Percentiles rank a stretch among this genome's conserved stretches.
Conservation (phyloP, 1,140 invertebrate genomes). For the Diorhabda elongata region DNA sequence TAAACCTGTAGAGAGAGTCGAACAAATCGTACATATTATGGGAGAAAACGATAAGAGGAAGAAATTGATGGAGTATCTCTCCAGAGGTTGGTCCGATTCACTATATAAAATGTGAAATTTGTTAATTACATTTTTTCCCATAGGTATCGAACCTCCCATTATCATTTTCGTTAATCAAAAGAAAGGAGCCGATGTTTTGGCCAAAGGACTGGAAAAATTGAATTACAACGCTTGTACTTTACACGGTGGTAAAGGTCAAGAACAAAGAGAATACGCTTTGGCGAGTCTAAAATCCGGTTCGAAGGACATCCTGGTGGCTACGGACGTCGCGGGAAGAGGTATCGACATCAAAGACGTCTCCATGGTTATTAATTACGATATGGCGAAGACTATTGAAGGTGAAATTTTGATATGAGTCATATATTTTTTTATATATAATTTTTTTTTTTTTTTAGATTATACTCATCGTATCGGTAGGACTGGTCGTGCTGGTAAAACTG, state of each 20-base stretch:
- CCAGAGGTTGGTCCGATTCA: slow-evolving; percentile 47
- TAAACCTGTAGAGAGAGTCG: slow-evolving; percentile 95
- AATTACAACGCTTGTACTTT: slow-evolving; percentile 95
- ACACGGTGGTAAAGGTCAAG: slow-evolving; percentile 99
- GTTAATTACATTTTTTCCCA: background rate
- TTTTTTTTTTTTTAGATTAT: slow-evolving; percentile 70
- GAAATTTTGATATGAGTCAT: slow-evolving; percentile 16
- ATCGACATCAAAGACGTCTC: slow-evolving; percentile 99
- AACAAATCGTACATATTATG: slow-evolving; percentile 97
- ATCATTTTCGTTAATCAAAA: slow-evolving; percentile 99
- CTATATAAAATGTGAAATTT: background rate
- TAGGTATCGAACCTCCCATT: slow-evolving; percentile 88
- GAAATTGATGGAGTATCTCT: slow-evolving; percentile 83
- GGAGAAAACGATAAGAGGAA: slow-evolving; percentile 90
- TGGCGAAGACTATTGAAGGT: slow-evolving; percentile 98
- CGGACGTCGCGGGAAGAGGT: slow-evolving; percentile 99
- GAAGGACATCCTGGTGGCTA: slow-evolving; percentile 99
- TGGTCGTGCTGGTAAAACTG: slow-evolving; percentile 96
- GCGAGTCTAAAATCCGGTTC: slow-evolving; percentile 89
- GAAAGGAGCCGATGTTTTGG: slow-evolving; percentile 97
- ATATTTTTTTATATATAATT: slow-evolving; percentile 4
- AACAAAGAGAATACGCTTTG: slow-evolving; percentile 97
- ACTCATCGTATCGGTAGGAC: slow-evolving; percentile 99
- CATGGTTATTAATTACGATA: slow-evolving; percentile 98
- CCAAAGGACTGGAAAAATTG: slow-evolving; percentile 94